Conservation (phyloP, 2,113 vertebrate genomes). For the Calidris pygmaea region DNA sequence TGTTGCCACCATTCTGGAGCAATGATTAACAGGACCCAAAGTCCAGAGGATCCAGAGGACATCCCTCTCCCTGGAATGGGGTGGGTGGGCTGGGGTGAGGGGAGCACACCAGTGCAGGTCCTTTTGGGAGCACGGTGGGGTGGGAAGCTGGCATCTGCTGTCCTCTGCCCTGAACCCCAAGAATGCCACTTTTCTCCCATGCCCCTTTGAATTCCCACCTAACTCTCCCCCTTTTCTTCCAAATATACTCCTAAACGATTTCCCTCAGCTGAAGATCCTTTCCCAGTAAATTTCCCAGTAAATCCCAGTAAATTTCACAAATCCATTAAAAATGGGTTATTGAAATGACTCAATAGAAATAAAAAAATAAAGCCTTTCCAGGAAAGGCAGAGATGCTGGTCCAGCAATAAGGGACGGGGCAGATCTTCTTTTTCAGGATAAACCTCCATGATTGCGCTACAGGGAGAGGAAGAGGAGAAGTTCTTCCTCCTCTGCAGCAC, state of each 20-base stretch:
- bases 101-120: neutral
- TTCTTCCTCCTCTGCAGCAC: neutral
- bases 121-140: neutral
- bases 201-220: neutral
- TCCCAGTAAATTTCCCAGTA: neutral
- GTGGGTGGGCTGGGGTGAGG: neutral
- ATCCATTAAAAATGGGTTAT: neutral
- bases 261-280: neutral
- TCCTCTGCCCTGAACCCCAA: neutral
- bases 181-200: neutral
- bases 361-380: neutral
- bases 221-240: neutral
- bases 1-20: neutral
- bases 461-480: neutral
- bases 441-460: neutral
- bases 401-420: neutral
- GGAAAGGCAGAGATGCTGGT: neutral
- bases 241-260: neutral
- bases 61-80: neutral
- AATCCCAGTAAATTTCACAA: neutral
- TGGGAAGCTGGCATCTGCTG: too few relatives aligned
- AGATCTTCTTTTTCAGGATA: neutral
- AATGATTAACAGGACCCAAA: neutral
- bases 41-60: neutral
- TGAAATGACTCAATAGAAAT: neutral